Conservation (phyloP, 2,113 vertebrate genomes). For the Notothenia coriiceps region DNA sequence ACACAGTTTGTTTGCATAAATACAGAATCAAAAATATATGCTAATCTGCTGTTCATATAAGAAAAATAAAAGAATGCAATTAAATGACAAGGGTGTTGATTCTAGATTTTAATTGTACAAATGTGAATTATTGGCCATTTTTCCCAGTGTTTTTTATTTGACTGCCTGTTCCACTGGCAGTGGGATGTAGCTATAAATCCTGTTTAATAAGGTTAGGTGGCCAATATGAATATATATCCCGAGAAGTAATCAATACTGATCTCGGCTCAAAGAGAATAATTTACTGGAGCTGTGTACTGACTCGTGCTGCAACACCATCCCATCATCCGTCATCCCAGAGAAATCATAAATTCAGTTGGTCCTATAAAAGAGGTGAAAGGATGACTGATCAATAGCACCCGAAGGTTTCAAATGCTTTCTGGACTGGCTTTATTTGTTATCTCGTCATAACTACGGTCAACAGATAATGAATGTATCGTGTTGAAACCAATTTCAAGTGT, state of each 20-base stretch:
- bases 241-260: constrained; percentile 56
- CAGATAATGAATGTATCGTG: not conserved
- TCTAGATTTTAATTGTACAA: not conserved
- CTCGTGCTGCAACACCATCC: not conserved
- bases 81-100: not conserved
- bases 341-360: constrained; percentile 38
- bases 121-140: constrained; percentile 1
- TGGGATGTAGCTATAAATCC: constrained; percentile 28
- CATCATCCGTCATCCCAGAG: constrained; percentile 28
- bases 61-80: not conserved
- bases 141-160: not conserved
- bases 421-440: not conserved
- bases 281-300: constrained; percentile 41
- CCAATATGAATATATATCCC: constrained; percentile 35
- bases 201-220: not conserved
- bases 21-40: not conserved
- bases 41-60: not conserved
- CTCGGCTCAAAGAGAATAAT: constrained; percentile 28
- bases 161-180: not conserved
- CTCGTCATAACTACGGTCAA: not conserved
- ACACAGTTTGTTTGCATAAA: not conserved
- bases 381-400: constrained; percentile 52
- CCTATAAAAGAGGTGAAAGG: not conserved
- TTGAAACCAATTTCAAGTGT: too few relatives aligned
- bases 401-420: constrained; percentile 10